Conservation (phyloP, 2,888 invertebrate species). For the Drepana falcataria region DNA sequence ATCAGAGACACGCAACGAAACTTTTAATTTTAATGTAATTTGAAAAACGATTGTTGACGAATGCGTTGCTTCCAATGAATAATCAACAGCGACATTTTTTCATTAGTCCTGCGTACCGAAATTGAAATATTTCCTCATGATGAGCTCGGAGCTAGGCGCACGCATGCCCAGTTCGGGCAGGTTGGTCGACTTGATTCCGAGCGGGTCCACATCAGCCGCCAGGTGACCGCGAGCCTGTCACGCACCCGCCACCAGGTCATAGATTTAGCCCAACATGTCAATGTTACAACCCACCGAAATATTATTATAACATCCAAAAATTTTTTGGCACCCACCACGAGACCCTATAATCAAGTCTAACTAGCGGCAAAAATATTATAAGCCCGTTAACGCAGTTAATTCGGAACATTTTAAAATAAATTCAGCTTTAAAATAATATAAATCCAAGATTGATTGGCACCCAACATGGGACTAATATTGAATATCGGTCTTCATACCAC, state of each 20-base stretch:
- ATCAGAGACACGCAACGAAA: slow-evolving; percentile 52
- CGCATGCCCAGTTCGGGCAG: slow-evolving; percentile 76
- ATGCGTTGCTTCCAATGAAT: slow-evolving; percentile 43
- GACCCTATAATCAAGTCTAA: neutral
- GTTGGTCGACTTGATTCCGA: slow-evolving; percentile 90
- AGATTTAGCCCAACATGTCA: slow-evolving; percentile 45
- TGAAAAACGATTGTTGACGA: slow-evolving; percentile 26
- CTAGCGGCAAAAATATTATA: neutral
- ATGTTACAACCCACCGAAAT: slow-evolving; percentile 38
- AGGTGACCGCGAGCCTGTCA: slow-evolving; percentile 94
- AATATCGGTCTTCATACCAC: slow-evolving; percentile 27
- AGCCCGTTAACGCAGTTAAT: neutral
- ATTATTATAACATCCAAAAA: neutral
- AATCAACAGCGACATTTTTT: slow-evolving; percentile 30
- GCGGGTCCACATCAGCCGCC: slow-evolving; percentile 95
- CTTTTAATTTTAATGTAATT: slow-evolving; percentile 31
- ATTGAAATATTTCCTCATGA: slow-evolving; percentile 79
- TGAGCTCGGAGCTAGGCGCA: slow-evolving; percentile 73
- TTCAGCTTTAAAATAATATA: no score
- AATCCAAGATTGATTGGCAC: slow-evolving; percentile 5
- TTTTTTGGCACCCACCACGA: slow-evolving; percentile 8
- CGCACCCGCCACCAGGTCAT: slow-evolving; percentile 60
- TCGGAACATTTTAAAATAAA: no score
- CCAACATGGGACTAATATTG: slow-evolving; percentile 8
- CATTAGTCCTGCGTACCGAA: slow-evolving; percentile 65